Percentiles rank a stretch among this genome's conserved stretches.
phyloP scores from a whole-genome alignment of 92 coral and sea anemone species.

The Micromussa lordhowensis region DNA sequence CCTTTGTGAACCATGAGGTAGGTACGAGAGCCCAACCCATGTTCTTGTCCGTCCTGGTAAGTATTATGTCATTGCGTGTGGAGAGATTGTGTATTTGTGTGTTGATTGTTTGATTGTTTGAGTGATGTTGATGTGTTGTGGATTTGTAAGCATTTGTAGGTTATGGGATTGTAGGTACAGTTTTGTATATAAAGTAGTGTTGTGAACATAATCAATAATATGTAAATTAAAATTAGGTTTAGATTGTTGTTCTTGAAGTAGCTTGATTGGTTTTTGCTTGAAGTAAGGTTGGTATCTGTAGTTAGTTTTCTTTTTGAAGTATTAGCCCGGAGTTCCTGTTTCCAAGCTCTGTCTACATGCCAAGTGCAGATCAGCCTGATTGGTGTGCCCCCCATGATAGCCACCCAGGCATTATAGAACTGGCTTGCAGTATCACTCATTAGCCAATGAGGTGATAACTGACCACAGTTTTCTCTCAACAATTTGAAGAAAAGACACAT shows the following conservation, averaged over 20 bases:
- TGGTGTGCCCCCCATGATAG: constrained; percentile 49
- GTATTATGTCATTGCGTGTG: constrained; percentile 9
- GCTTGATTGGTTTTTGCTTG: constrained; percentile 1
- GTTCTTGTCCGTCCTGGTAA: not conserved
- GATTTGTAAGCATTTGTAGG: not conserved
- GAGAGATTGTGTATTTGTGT: not conserved
- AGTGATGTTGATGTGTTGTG: not conserved
- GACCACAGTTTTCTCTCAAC: constrained; percentile 55
- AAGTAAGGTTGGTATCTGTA: constrained; percentile 29
- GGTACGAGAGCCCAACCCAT: constrained; percentile 9
- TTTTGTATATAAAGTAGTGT: not conserved
- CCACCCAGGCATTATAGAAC: constrained; percentile 77
- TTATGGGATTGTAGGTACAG: too few relatives aligned
- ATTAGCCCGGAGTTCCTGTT: constrained; percentile 36
- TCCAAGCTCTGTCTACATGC: constrained; percentile 64
- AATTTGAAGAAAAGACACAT: constrained; percentile 57
- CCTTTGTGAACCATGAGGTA: constrained; percentile 19
- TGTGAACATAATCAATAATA: too few relatives aligned
- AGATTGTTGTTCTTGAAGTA: constrained; percentile 22
- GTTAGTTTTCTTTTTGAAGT: not conserved
- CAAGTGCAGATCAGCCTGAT: constrained; percentile 58
- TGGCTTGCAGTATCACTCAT: constrained; percentile 80
- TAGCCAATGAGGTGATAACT: constrained; percentile 24
- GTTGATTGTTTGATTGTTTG: not conserved
- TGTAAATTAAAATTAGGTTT: constrained; percentile 39